phyloP scores from a whole-genome alignment of 2,797 vertebrate species.

The Arrhamphus sclerolepis region DNA sequence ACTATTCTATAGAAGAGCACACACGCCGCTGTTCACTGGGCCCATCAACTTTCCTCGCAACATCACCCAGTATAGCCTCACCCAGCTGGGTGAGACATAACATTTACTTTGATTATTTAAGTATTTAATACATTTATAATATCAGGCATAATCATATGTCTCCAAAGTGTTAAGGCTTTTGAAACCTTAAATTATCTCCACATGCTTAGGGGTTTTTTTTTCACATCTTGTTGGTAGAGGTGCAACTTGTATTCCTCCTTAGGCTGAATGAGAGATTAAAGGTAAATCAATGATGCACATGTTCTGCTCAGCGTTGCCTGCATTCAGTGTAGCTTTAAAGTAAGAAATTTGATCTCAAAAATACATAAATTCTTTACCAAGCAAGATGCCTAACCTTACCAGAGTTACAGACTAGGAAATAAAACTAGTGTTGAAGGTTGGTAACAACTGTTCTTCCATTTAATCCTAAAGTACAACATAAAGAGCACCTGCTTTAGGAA shows the following conservation, averaged over 20 bases:
- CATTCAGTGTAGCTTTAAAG: background rate
- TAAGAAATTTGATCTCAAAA: background rate
- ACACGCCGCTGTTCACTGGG: conserved; percentile 84
- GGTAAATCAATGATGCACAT: background rate
- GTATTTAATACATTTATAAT: background rate
- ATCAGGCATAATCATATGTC: too few relatives aligned
- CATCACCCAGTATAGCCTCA: conserved; percentile 89
- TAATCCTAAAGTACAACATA: too few relatives aligned
- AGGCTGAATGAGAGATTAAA: background rate
- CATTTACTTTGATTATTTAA: background rate
- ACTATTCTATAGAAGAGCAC: conserved; percentile 90
- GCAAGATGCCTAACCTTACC: too few relatives aligned
- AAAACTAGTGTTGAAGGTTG: background rate
- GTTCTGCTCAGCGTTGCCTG: background rate
- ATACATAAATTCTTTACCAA: background rate
- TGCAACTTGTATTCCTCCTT: background rate
- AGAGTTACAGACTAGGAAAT: background rate
- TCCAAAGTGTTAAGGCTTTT: too few relatives aligned
- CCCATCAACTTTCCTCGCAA: conserved; percentile 89
- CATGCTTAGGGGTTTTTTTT: background rate
- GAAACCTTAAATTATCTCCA: too few relatives aligned
- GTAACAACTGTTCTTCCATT: too few relatives aligned
- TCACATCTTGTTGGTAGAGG: background rate
- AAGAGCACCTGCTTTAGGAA: too few relatives aligned
- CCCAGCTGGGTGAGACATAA: conserved; percentile 87